Conservation (phyloP, 2,888 invertebrate species). For the Volucella bombylans region DNA sequence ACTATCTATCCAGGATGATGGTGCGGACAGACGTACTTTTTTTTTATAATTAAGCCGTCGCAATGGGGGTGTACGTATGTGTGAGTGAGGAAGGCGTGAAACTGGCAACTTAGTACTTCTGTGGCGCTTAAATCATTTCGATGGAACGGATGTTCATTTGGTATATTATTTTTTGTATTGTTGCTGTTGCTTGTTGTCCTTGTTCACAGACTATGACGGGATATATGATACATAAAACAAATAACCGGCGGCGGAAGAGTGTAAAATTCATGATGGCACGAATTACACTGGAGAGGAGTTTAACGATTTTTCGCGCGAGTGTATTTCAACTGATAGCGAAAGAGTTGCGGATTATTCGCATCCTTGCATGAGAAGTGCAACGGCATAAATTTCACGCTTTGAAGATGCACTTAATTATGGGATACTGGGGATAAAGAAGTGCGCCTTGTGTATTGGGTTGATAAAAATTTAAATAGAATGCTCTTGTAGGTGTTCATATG, state of each 20-base stretch:
- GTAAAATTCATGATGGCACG: slow-evolving; percentile 58
- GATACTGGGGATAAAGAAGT: too few species aligned
- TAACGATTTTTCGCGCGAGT: slow-evolving; percentile 32
- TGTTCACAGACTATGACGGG: slow-evolving; percentile 37
- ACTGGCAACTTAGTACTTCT: slow-evolving; percentile 23
- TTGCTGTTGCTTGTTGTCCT: slow-evolving; percentile 4
- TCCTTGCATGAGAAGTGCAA: not conserved
- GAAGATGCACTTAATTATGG: slow-evolving; percentile 15
- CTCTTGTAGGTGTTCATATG: not conserved
- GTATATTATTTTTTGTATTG: not conserved
- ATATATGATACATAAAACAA: slow-evolving; percentile 58
- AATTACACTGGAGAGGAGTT: slow-evolving; percentile 66
- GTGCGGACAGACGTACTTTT: slow-evolving; percentile 28
- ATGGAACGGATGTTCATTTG: slow-evolving; percentile 49
- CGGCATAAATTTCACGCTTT: slow-evolving; percentile 16
- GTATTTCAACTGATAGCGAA: slow-evolving; percentile 33
- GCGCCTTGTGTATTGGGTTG: too few species aligned
- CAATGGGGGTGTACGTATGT: slow-evolving; percentile 38
- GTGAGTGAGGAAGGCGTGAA: not conserved
- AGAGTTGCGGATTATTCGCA: slow-evolving; percentile 35
- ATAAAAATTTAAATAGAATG: slow-evolving; percentile 12
- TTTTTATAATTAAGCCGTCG: slow-evolving; percentile 66
- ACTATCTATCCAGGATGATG: not conserved
- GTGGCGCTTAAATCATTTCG: slow-evolving; percentile 59
- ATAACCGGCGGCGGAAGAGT: slow-evolving; percentile 56